Percentiles rank a stretch among this genome's conserved stretches.
phyloP scores from a whole-genome alignment of 2,113 vertebrate species.

The Callithrix jacchus region DNA sequence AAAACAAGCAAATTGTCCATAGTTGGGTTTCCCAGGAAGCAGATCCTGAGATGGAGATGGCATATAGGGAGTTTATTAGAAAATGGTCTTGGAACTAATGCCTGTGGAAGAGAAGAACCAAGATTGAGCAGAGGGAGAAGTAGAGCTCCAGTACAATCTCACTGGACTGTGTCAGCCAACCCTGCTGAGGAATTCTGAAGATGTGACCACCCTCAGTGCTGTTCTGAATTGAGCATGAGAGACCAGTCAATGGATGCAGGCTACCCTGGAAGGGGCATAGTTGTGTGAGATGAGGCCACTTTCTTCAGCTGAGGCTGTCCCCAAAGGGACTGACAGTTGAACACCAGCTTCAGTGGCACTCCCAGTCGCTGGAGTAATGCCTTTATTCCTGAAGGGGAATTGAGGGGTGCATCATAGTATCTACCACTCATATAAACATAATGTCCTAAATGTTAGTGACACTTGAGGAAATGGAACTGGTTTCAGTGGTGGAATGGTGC shows the following conservation, averaged over 20 bases:
- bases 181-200: not conserved
- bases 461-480: not conserved
- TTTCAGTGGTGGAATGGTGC: slow-evolving; percentile 9
- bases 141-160: not conserved
- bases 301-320: not conserved
- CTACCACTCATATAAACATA: not conserved
- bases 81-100: not conserved
- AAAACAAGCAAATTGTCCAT: not conserved
- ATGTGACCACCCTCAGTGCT: not conserved
- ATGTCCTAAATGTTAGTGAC: not conserved
- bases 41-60: not conserved
- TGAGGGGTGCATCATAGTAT: not conserved
- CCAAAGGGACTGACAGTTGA: not conserved
- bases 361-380: not conserved
- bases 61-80: not conserved
- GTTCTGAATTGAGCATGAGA: not conserved
- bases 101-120: not conserved
- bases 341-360: not conserved
- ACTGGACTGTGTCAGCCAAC: not conserved
- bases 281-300: not conserved
- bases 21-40: not conserved
- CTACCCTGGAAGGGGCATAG: not conserved
- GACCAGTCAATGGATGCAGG: not conserved
- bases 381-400: not conserved
- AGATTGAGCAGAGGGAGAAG: not conserved